Conservation (phyloP, 2,888 invertebrate genomes). For the Agrilus biguttatus region DNA sequence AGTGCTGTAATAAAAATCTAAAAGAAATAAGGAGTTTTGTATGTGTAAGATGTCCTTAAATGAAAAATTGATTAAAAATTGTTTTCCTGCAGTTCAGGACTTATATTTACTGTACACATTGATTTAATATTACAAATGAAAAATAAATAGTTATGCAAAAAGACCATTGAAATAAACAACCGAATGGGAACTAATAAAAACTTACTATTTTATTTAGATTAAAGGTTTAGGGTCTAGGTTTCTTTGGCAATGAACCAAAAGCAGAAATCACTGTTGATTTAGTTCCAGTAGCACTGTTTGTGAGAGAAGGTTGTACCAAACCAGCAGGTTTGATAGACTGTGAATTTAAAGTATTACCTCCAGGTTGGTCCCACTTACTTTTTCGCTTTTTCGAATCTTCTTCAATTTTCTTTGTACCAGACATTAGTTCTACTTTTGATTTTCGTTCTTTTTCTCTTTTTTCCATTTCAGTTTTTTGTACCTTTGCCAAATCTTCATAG, state of each 20-base stretch:
- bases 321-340: slow-evolving; percentile 50
- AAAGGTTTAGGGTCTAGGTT: slow-evolving; percentile 35
- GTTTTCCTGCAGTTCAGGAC: no score
- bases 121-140: no score
- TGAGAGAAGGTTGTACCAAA: slow-evolving; percentile 57
- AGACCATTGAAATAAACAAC: no score
- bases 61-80: no score
- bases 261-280: slow-evolving; percentile 88
- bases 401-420: slow-evolving; percentile 49
- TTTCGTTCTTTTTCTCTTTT: slow-evolving; percentile 80
- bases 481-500: slow-evolving; percentile 82
- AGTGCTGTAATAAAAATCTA: no score
- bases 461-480: slow-evolving; percentile 86
- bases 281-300: slow-evolving; percentile 73
- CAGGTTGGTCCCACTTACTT: slow-evolving; percentile 88
- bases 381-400: slow-evolving; percentile 68
- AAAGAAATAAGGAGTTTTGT: no score
- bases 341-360: slow-evolving; percentile 40
- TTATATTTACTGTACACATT: no score
- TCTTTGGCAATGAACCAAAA: slow-evolving; percentile 80
- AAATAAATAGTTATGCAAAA: no score
- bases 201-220: background rate
- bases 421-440: slow-evolving; percentile 72
- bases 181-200: no score
- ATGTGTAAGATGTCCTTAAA: no score